Conservation (phyloP, 2,888 invertebrate species). For the Plutella xylostella region DNA sequence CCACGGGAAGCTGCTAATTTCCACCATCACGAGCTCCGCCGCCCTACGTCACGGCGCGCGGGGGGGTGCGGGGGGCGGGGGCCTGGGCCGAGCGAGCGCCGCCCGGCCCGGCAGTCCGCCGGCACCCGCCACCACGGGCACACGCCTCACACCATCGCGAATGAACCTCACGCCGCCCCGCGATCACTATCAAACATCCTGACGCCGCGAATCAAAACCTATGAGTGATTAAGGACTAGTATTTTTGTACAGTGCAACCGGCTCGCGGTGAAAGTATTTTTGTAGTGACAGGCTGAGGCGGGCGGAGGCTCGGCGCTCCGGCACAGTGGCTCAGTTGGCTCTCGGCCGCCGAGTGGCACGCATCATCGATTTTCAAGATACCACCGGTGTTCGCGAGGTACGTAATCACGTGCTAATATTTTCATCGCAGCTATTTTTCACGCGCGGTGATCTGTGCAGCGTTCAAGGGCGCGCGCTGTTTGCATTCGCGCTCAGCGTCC, state of each 20-base stretch:
- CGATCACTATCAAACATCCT: constrained; percentile 25
- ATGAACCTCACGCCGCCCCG: constrained; percentile 38
- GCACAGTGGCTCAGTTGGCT: constrained; percentile 72
- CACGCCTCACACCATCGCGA: constrained; percentile 41
- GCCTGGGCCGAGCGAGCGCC: constrained; percentile 40
- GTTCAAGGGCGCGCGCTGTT: constrained; percentile 65
- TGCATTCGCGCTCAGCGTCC: constrained; percentile 44
- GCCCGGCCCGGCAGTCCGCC: constrained; percentile 50
- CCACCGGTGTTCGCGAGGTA: constrained; percentile 51
- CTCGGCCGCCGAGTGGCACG: constrained; percentile 65
- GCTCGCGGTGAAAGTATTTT: constrained; percentile 46
- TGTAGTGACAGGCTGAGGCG: constrained; percentile 56
- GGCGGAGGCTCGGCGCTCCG: constrained; percentile 58
- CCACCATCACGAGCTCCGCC: constrained; percentile 50
- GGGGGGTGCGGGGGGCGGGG: constrained; percentile 28
- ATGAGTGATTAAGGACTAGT: constrained; percentile 13
- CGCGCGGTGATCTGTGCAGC: constrained; percentile 58
- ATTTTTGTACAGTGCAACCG: constrained; percentile 46
- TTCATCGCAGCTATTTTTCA: constrained; percentile 56
- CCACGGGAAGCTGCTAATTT: constrained; percentile 68
- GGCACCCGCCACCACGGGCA: constrained; percentile 45
- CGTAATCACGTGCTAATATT: constrained; percentile 66
- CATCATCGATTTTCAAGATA: constrained; percentile 66
- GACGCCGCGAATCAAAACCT: constrained; percentile 16
- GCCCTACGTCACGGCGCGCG: constrained; percentile 53